Base-by-base conservation (phyloP, 2,888 invertebrate genomes). In the Acanthosepion esculentum region DNA sequence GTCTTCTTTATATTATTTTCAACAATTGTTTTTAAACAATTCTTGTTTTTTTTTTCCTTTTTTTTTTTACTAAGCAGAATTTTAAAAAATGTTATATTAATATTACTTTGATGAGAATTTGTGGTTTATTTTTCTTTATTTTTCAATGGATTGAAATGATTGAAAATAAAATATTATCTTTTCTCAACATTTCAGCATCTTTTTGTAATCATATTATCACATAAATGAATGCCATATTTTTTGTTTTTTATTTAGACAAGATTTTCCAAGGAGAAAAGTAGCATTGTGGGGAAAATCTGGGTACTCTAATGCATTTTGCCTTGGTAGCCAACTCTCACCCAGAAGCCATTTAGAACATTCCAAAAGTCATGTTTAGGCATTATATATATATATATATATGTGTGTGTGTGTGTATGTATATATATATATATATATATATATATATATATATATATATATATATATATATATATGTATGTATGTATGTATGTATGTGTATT, bases 91-190 rank as follows among this genome's bases (percentile, higher is more conserved):
- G 18, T 23, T 59, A 55, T 55, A 55, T 55, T 18, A 18, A 55
- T 55, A 20, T 78, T n/a, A 78, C 78, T 78, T 78, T n/a, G 78
- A 78, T 78, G n/a, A 55, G 59, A 33, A n/a, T 33, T 78, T 78
- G 78, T n/a, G 78, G 10, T 78, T 78, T 78, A n/a, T 29, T 78
- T 33, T n/a, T 33, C n/a, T 78, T 78, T 78, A 26, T 48, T 53
- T 93, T 93, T 93, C 48, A 93, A 48, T 53, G 93, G 33, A 93
- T 93, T 93, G 29, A 53, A 93, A 93, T 93, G 93, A 93, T n/a
- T 93, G 93, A 93, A 93, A 93, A 93, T 93, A 78, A 78, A 78
- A 78, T 78, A 78, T 78, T 78, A 78, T 78, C 78, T 78, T 78
- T 78, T 78, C n/a, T 18, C n/a, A 78, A 78, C 78, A 78, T 78